phyloP scores from a whole-genome alignment of 2,797 vertebrate genomes.

The Acanthornis magna region DNA sequence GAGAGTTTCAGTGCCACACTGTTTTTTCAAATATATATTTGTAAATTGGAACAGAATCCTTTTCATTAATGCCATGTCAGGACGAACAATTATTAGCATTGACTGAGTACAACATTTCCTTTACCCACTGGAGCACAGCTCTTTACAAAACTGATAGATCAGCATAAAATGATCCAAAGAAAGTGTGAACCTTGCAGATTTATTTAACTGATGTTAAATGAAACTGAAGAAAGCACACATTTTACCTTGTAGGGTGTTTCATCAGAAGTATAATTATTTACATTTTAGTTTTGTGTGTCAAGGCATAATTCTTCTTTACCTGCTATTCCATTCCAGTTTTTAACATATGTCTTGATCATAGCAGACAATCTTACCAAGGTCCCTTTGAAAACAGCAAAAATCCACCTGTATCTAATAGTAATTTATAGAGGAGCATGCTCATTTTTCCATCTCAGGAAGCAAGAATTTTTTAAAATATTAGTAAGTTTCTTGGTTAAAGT shows the following conservation, averaged over 20 bases:
- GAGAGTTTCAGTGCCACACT: not conserved
- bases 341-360: not conserved
- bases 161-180: slow-evolving; percentile 32
- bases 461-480: not conserved
- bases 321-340: not conserved
- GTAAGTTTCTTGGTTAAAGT: not conserved
- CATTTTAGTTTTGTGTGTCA: not conserved
- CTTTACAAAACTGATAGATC: slow-evolving; percentile 6
- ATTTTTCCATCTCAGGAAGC: not conserved
- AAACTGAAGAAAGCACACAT: slow-evolving; percentile 8
- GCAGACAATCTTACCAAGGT: not conserved
- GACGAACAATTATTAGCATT: slow-evolving; percentile 16
- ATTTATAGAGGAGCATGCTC: not conserved
- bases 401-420: not conserved
- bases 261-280: slow-evolving; percentile 6
- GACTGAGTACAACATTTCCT: slow-evolving; percentile 11
- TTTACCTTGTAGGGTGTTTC: not conserved
- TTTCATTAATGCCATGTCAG: not conserved
- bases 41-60: slow-evolving; percentile 3
- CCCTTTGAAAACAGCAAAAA: not conserved
- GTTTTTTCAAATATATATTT: not conserved
- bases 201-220: slow-evolving; percentile 30
- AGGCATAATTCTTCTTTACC: not conserved
- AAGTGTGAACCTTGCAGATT: slow-evolving; percentile 43
- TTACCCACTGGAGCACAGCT: not conserved